phyloP scores from a whole-genome alignment of 2,113 vertebrate genomes.

The Dipodomys ordii region DNA sequence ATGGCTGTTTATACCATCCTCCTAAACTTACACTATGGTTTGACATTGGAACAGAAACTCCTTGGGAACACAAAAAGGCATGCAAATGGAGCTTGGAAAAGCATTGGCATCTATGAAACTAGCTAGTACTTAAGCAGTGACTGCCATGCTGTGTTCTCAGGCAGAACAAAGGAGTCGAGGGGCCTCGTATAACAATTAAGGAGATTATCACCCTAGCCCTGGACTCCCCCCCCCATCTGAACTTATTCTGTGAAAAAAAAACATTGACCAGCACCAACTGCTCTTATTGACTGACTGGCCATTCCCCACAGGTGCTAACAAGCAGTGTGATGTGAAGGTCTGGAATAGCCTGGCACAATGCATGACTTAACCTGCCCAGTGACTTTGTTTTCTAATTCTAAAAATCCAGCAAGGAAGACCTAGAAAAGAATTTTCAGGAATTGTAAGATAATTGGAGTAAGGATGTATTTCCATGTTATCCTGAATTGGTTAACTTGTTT shows the following conservation, averaged over 20 bases:
- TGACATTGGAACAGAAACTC: too few species aligned
- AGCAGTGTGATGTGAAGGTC: not conserved
- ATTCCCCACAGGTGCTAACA: not conserved
- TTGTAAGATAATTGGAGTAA: not conserved
- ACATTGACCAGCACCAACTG: not conserved
- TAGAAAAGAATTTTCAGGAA: not conserved
- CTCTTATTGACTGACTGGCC: not conserved
- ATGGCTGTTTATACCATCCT: too few species aligned
- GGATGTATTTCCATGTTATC: not conserved
- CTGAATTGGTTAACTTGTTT: not conserved
- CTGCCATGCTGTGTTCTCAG: too few species aligned
- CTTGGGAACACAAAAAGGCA: too few species aligned
- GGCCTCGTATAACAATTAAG: too few species aligned
- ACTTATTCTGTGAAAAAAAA: not conserved
- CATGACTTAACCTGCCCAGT: not conserved
- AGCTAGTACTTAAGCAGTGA: too few species aligned
- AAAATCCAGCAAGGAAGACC: not conserved
- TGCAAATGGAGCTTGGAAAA: too few species aligned
- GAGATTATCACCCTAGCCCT: not conserved
- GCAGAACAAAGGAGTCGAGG: too few species aligned
- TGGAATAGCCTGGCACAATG: not conserved
- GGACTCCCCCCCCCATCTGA: too few species aligned
- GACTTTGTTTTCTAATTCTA: not conserved
- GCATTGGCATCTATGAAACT: too few species aligned
- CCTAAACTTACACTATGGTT: too few species aligned